Base-by-base conservation (phyloP, 2,113 vertebrate genomes). In the Chloebia gouldiae region DNA sequence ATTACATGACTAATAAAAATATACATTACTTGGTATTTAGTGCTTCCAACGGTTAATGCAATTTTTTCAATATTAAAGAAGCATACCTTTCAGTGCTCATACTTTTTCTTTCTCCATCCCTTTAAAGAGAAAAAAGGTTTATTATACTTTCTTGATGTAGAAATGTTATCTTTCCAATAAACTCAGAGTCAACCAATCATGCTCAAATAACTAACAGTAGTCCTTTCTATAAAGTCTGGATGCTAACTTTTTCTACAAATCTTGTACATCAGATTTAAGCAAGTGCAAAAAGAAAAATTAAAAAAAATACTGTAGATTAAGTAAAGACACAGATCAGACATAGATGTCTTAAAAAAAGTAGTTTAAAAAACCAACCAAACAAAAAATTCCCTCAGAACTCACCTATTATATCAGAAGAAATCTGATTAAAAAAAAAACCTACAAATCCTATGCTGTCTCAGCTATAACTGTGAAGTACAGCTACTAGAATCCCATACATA, bases 41-140 rank as follows among this genome's bases (percentile, higher is more conserved):
- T 40, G 72, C 7, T 35, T 49, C 37, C 70, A 86, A 66, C 20
- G 18, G 33, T 44, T 60, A 53, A 35, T 35, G 14, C 22, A 42
- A 20, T 23, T 65, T 42, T 64, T 90, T 57, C 15, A 93, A 6
- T 68, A 81, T 71, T 68, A 91, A 86, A 59, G 72, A 90, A 57
- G 70, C 76, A 86, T 98, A 99, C 99, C 99, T 99, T 96, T 99
- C 99, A 87, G 98, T 99, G 93, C 99, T 99, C 98, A 99, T 99
- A 96, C 99, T 99, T 98, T 99, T 99, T 95, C 99, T 99, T 97
- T 99, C 99, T 91, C 98, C 98, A 80, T 99, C 98, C 95, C 99
- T 99, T 97, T 78, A 95, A 97, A 92, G 73, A 86, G 87, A 96
- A 93, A 85, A 14, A 68, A 71, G 23, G 33, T 35, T 35, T 53